phyloP scores from a whole-genome alignment of 2,113 vertebrate species.

The Bubalus kerabau region DNA sequence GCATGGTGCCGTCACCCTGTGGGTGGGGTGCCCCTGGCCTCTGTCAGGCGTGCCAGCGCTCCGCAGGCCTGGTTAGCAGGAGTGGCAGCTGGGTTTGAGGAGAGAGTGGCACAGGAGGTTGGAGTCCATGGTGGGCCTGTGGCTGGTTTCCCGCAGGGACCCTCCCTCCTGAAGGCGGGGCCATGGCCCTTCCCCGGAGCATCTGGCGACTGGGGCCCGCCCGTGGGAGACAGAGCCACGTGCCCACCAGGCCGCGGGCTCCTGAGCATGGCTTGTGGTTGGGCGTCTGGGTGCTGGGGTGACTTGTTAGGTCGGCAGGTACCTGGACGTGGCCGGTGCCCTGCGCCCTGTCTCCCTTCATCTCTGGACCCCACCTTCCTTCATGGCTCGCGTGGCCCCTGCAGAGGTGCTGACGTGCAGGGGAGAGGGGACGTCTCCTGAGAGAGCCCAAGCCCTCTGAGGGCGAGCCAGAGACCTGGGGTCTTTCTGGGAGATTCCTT shows the following conservation, averaged over 20 bases:
- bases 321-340: background rate
- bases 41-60: background rate
- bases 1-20: background rate
- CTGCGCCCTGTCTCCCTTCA: background rate
- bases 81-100: background rate
- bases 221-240: background rate
- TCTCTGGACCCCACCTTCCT: background rate
- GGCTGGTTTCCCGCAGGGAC: background rate
- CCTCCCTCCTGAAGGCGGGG: background rate
- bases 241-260: background rate
- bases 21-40: background rate
- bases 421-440: background rate
- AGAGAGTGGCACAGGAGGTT: background rate
- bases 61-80: background rate
- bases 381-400: accelerated
- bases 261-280: background rate
- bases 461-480: accelerated
- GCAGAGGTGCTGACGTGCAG: accelerated
- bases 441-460: background rate
- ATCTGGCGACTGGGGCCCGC: background rate
- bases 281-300: background rate
- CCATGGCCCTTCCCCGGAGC: no score
- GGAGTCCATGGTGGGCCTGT: accelerated
- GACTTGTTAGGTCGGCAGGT: no score
- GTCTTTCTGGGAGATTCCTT: no score